These are phyloP conservation scores for Condylura cristata DNA, from an alignment of 2,113 vertebrate species.

Conservation along the genomic window DNA sequence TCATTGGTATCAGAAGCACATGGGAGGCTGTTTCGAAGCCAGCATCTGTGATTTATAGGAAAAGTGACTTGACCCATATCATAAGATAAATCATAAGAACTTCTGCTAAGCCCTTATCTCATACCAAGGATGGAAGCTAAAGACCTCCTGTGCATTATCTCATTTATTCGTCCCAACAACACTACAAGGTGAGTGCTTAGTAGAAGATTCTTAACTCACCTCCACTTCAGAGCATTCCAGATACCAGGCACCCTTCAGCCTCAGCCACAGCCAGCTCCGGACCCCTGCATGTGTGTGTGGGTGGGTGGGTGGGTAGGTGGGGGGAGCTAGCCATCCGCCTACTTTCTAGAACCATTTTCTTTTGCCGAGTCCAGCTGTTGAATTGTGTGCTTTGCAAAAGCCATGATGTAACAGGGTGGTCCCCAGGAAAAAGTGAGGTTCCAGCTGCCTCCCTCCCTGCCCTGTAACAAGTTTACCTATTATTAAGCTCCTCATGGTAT, in stretches of 20 bases:
- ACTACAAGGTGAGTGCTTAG: neutral
- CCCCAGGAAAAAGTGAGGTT: no score
- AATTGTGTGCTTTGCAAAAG: neutral
- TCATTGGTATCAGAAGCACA: neutral
- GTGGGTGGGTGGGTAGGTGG: no score
- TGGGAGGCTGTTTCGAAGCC: neutral
- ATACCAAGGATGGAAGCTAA: neutral
- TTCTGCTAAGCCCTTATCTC: neutral
- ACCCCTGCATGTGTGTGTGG: accelerated
- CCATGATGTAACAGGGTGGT: no score
- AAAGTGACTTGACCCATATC: neutral
- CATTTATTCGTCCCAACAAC: neutral
- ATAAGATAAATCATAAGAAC: neutral
- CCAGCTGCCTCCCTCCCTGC: no score
- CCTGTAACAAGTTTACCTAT: no score
- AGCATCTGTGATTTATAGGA: neutral
- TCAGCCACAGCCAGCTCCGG: no score
- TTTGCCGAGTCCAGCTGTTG: neutral
- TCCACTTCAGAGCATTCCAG: neutral
- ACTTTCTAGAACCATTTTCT: neutral
- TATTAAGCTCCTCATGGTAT: neutral
- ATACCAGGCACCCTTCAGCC: neutral
- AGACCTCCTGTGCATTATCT: neutral
- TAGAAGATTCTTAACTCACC: neutral
- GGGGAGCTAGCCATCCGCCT: accelerated